Evolutionary conservation across 2,888 invertebrate genomes (phyloP), one percentile per base, ranked within the genome.

Genomic region (Hymenopus coronatus): DNA sequence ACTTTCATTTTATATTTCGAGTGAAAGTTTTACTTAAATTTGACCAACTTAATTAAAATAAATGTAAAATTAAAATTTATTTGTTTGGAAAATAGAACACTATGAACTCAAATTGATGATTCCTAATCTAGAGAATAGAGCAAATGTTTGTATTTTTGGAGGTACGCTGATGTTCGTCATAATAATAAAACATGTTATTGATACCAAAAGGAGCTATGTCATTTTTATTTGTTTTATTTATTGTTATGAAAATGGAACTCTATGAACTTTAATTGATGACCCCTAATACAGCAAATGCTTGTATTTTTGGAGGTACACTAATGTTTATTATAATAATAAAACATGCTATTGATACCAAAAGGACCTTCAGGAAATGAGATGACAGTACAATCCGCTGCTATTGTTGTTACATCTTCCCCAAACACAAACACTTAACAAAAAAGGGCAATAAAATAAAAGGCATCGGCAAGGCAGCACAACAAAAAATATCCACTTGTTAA

Each of bases 401-500:
- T 87, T 87, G n/a, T 87, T 82, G 33, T 27, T 85, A 46, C 40
- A 33, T 12, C 81, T 81, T 81, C 70, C 81, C 28, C 27, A 87
- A 70, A 70, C 54, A 70, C 54, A 20, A 54, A 33, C 82, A 82
- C 87, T 15, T 82, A 87, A 87, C 70, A 85, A 87, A 87, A 33
- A 27, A 87, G 25, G 82, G 25, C 30, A 87, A 33, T 33, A 87
- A 87, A 84, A 28, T 28, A 84, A 30, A 84, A 84, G 30, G 84
- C 20, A 28, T 84, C 33, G 28, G 30, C 28, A 33, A 84, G 84
- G 25, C 46, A 85, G 46, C 25, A 82, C 87, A 20, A 82, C 82
- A 87, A 87, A 87, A 87, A 82, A 87, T 82, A 87, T 82, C 33
- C 87, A 87, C 87, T 87, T 87, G 82, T 87, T 87, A 70, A 33